phyloP scores from a whole-genome alignment of 2,888 invertebrate genomes.

The Hesperia comma region DNA sequence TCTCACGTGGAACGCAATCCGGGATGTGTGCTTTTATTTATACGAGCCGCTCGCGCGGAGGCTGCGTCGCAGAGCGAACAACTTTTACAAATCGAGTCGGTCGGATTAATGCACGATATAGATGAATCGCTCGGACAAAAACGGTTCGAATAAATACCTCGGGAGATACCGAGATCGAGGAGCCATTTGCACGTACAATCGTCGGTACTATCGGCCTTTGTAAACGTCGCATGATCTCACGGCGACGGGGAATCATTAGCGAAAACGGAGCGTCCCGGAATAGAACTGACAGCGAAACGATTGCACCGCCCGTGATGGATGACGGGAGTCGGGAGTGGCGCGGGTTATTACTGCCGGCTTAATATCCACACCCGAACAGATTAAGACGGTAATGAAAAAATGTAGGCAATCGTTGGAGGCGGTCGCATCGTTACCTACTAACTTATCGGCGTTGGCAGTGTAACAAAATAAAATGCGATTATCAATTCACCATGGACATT shows the following conservation, averaged over 20 bases:
- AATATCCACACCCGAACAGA: conserved; percentile 62
- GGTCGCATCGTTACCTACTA: conserved; percentile 12
- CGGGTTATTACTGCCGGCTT: conserved; percentile 70
- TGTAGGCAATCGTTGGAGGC: conserved; percentile 31
- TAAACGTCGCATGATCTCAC: conserved; percentile 55
- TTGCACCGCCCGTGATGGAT: conserved; percentile 80
- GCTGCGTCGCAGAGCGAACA: conserved; percentile 16
- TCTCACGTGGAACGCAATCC: conserved; percentile 74
- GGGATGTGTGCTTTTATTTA: conserved; percentile 55
- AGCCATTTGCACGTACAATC: conserved; percentile 57
- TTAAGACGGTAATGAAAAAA: conserved; percentile 58
- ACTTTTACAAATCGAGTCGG: conserved; percentile 27
- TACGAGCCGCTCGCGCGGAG: conserved; percentile 35
- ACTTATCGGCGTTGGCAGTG: conserved; percentile 5
- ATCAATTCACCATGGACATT: conserved; percentile 7
- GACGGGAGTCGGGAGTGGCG: conserved; percentile 63
- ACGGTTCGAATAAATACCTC: conserved; percentile 26
- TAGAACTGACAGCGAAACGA: conserved; percentile 80
- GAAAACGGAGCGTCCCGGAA: conserved; percentile 80
- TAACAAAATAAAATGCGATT: conserved; percentile 7
- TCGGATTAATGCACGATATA: conserved; percentile 22
- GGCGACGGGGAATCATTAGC: conserved; percentile 73
- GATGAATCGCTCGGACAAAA: conserved; percentile 22
- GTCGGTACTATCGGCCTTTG: conserved; percentile 65
- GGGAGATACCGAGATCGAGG: conserved; percentile 36